phyloP scores from a whole-genome alignment of 2,113 vertebrate genomes.

The Macquaria australasica region DNA sequence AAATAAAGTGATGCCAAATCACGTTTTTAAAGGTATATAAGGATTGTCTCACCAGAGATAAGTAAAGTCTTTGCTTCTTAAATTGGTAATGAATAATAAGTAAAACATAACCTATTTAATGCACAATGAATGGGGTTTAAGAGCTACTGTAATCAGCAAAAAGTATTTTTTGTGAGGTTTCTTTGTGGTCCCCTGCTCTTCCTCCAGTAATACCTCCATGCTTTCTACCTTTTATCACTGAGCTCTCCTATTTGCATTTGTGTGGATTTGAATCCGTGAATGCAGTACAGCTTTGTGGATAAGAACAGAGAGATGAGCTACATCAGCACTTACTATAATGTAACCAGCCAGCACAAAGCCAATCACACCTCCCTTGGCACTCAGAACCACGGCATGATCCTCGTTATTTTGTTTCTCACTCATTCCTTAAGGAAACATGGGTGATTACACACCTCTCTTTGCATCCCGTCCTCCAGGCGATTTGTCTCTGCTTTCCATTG shows the following conservation, averaged over 20 bases:
- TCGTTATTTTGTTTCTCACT: constrained; percentile 58
- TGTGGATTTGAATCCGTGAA: constrained; percentile 54
- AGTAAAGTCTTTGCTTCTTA: constrained; percentile 14
- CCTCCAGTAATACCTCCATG: constrained; percentile 29
- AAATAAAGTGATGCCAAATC: neutral
- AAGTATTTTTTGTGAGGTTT: constrained; percentile 15
- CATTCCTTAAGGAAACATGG: constrained; percentile 57
- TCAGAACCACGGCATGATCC: constrained; percentile 59
- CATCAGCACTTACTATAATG: constrained; percentile 68
- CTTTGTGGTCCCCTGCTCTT: constrained; percentile 16
- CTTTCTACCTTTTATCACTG: constrained; percentile 20
- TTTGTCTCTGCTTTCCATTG: constrained; percentile 34
- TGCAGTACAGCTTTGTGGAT: constrained; percentile 39
- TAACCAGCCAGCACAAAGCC: constrained; percentile 57
- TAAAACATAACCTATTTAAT: constrained; percentile 8
- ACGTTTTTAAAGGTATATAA: neutral
- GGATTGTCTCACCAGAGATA: neutral
- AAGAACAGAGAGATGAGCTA: constrained; percentile 53
- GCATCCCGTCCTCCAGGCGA: constrained; percentile 41
- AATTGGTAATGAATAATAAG: constrained; percentile 22
- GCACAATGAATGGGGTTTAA: constrained; percentile 30
- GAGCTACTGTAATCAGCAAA: constrained; percentile 46
- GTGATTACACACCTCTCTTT: constrained; percentile 53
- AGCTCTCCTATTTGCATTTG: constrained; percentile 31
- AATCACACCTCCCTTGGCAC: constrained; percentile 61